Evolutionary conservation across 2,888 invertebrate genomes (phyloP), one percentile per base, ranked within the genome.

Genomic region (Hemaris fuciformis): DNA sequence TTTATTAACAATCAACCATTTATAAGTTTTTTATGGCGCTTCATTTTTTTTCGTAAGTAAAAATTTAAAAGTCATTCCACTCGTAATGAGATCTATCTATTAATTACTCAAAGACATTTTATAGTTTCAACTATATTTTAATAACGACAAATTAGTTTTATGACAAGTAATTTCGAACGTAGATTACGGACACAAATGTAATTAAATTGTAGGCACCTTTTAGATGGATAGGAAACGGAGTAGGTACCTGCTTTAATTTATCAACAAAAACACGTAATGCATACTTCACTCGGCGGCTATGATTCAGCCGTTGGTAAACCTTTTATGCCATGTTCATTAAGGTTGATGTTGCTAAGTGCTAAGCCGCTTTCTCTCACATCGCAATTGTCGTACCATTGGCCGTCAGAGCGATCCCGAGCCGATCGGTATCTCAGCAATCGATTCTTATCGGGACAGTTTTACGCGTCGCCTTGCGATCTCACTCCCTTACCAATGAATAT

Each of bases 371-470:
- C 83, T 48, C 46, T 48, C 25, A 25, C 31, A 31, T 53, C 10
- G 76, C 83, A 80, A 80, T 80, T 83, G 86, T 82, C 83, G 77
- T 75, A 69, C 73, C 76, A 73, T 72, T 77, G 74, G 76, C 74
- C 71, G 75, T 71, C 75, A 73, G 76, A 68, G 72, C 68, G 66
- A 77, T 69, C 74, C 70, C 66, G 81, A 79, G 73, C 75, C 79
- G 87, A 89, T 88, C 76, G 72, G 77, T 85, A 89, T 89, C 90
- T 82, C 70, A 62, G 79, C 81, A 76, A 84, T 84, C 77, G 90
- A 90, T 89, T 80, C 82, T 84, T 87, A 91, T 90, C 89, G 75
- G 73, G 90, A 87, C 89, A 89, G 87, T 87, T 90, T 89, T 87
- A 89, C 88, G 88, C 88, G 85, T 83, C 80, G 79, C 73, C 79